Percentiles rank a stretch among this genome's conserved stretches.
These are phyloP conservation scores for Brachypodius melanocephalos DNA, from an alignment of 2,113 vertebrate genomes.

Conservation along the genomic window DNA sequence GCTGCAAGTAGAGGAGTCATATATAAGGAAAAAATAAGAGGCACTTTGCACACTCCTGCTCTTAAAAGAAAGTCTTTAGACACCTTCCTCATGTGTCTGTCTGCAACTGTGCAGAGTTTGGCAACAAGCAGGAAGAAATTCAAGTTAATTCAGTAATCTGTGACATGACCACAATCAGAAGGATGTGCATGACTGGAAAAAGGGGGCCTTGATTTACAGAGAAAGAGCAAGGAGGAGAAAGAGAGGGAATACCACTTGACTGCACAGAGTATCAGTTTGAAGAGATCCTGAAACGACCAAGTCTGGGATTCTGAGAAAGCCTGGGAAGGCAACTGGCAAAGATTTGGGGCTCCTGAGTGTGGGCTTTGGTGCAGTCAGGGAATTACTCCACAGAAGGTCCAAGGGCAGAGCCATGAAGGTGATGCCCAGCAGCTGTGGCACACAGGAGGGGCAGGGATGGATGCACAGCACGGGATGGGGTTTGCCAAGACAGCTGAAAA, in stretches of 20 bases:
- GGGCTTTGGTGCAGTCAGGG: not conserved
- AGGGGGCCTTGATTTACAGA: not conserved
- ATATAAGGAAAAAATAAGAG: not conserved
- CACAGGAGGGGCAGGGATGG: not conserved
- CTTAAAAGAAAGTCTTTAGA: not conserved
- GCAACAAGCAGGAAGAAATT: not conserved
- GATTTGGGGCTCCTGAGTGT: accelerated
- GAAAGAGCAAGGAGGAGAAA: not conserved
- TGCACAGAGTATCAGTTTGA: not conserved
- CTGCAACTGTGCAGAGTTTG: not conserved
- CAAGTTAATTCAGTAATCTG: not conserved
- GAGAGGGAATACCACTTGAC: not conserved
- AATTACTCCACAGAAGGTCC: not conserved
- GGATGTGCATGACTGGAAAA: accelerated
- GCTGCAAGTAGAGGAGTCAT: not conserved
- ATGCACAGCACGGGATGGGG: accelerated
- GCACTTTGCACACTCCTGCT: not conserved
- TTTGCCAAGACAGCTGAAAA: not conserved
- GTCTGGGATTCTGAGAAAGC: not conserved
- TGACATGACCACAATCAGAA: not conserved
- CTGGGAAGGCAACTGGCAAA: not conserved
- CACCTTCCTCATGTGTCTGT: not conserved
- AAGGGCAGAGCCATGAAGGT: not conserved
- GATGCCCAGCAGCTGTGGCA: not conserved
- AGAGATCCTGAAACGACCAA: not conserved